Percentiles rank a stretch among this genome's conserved stretches.
phyloP scores from a whole-genome alignment of 2,113 vertebrate species.

The Prinia subflava region DNA sequence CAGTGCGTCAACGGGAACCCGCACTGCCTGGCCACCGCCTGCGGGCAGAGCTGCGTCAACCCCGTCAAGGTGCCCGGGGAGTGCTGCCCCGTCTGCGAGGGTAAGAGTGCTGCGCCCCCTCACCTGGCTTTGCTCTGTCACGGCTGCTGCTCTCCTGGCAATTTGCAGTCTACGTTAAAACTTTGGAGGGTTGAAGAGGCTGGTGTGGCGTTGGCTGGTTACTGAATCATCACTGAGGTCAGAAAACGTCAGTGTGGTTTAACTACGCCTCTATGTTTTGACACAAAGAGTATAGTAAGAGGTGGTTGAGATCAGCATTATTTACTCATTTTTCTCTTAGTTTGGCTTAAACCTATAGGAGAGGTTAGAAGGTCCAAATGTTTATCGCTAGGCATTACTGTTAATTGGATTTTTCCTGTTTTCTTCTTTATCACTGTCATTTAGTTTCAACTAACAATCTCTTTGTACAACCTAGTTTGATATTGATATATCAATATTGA shows the following conservation, averaged over 20 bases:
- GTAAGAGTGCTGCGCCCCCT: slow-evolving; percentile 39
- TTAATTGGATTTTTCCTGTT: not conserved
- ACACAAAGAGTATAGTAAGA: not conserved
- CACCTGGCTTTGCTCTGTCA: accelerated
- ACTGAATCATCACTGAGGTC: not conserved
- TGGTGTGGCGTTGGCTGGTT: not conserved
- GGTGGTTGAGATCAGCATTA: not conserved
- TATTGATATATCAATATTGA: too few relatives aligned
- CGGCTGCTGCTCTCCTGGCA: not conserved
- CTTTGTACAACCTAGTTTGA: not conserved
- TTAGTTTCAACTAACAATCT: not conserved
- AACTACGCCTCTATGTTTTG: not conserved
- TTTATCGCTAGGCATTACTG: not conserved
- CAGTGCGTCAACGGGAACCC: slow-evolving; percentile 86
- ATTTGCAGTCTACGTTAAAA: not conserved
- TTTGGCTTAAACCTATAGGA: not conserved
- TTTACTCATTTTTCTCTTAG: not conserved
- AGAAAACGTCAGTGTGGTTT: not conserved
- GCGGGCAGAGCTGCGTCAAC: slow-evolving; percentile 85
- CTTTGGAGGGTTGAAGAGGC: not conserved
- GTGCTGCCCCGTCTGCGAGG: slow-evolving; percentile 89
- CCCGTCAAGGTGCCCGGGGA: slow-evolving; percentile 89
- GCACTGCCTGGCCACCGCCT: slow-evolving; percentile 85
- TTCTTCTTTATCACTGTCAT: not conserved
- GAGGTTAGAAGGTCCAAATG: not conserved